Evolutionary conservation across 2,113 vertebrate genomes (phyloP).

Genomic region (Synodontis membranacea): DNA sequence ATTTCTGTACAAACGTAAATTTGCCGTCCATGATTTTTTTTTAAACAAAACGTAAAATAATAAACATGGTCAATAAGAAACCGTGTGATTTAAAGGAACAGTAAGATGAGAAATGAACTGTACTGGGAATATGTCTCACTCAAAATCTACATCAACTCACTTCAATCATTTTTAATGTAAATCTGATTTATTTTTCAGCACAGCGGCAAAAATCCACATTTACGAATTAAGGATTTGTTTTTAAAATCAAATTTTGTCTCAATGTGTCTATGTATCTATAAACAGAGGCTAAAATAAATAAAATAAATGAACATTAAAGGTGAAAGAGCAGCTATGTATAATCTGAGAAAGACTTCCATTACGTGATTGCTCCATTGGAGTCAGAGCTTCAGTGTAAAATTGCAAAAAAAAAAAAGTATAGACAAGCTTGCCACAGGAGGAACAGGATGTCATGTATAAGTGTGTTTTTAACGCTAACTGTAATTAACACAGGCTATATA

Average conservation of each 20-base stretch:
- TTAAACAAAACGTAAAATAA: background rate
- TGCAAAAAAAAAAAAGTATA: background rate
- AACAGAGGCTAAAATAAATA: background rate
- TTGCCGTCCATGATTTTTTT: background rate
- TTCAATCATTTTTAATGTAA: too few species aligned
- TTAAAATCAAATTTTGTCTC: background rate
- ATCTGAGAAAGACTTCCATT: background rate
- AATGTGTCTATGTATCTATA: background rate
- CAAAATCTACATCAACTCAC: background rate
- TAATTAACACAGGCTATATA: background rate
- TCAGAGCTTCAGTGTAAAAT: background rate
- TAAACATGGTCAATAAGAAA: background rate
- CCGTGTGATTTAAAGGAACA: background rate
- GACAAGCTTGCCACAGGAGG: background rate
- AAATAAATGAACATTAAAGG: background rate
- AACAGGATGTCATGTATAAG: background rate
- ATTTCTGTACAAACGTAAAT: constrained; percentile 33
- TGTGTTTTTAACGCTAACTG: background rate
- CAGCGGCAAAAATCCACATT: background rate
- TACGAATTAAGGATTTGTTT: background rate
- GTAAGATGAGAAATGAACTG: background rate
- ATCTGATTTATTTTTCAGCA: background rate
- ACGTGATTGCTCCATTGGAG: background rate
- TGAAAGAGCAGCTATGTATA: background rate
- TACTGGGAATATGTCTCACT: background rate